phyloP scores from a whole-genome alignment of 2,113 vertebrate genomes.

The Steatornis caripensis region DNA sequence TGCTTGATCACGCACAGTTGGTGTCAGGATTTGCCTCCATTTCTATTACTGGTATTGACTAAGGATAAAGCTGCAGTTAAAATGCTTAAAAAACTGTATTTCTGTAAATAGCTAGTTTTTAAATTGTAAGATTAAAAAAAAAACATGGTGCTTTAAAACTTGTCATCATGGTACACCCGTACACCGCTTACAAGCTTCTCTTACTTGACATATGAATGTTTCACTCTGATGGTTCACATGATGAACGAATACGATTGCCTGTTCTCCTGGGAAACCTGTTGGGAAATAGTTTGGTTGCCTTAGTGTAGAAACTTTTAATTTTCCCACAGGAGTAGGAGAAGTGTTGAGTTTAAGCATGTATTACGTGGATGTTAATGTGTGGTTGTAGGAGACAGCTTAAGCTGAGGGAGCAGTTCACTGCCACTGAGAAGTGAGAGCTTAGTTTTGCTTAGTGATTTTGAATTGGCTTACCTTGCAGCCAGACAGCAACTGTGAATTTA shows the following conservation, averaged over 20 bases:
- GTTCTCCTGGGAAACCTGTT: not conserved
- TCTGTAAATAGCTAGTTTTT: not conserved
- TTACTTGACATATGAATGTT: not conserved
- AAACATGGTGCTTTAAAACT: not conserved
- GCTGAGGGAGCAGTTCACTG: not conserved
- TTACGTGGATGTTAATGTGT: not conserved
- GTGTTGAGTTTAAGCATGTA: not conserved
- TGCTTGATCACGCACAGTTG: not conserved
- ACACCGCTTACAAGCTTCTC: not conserved
- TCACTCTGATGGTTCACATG: not conserved
- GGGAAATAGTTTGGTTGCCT: not conserved
- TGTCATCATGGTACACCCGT: fast-evolving
- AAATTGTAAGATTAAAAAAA: not conserved
- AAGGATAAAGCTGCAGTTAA: not conserved
- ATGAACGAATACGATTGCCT: not conserved
- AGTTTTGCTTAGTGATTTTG: not conserved
- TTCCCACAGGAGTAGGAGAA: not conserved
- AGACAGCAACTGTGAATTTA: not conserved
- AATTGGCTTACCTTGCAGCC: constrained; percentile 14
- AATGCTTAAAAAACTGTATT: not conserved
- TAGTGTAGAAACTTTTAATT: not conserved
- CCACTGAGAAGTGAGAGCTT: not conserved
- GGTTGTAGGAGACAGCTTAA: not conserved
- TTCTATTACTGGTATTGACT: not conserved
- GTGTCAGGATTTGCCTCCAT: constrained; percentile 41